Conservation (phyloP, 2,888 invertebrate genomes). For the Sesamia inferens region DNA sequence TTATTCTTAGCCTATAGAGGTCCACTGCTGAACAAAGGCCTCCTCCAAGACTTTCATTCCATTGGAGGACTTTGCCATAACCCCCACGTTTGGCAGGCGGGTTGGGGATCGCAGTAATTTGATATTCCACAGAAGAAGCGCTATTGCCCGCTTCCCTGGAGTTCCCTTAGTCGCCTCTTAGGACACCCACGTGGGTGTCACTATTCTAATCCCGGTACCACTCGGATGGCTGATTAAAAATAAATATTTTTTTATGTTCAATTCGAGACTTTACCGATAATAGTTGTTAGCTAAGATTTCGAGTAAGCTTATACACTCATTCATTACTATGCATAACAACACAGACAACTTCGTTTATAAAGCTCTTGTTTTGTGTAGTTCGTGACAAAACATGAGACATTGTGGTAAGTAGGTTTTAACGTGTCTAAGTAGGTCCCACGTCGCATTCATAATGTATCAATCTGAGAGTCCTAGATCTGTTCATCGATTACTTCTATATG, state of each 20-base stretch:
- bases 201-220: too few species aligned
- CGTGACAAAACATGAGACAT: slow-evolving; percentile 33
- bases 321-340: neutral
- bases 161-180: too few species aligned
- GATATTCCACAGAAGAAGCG: too few species aligned
- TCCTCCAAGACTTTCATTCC: too few species aligned
- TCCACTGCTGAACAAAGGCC: too few species aligned
- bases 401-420: slow-evolving; percentile 24
- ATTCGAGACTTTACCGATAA: neutral
- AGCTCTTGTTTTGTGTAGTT: slow-evolving; percentile 15
- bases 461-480: slow-evolving; percentile 21
- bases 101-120: too few species aligned
- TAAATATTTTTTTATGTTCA: neutral
- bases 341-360: slow-evolving; percentile 4
- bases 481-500: neutral
- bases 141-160: too few species aligned
- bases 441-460: slow-evolving; percentile 30
- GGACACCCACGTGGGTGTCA: too few species aligned
- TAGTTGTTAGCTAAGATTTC: neutral
- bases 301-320: neutral
- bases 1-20: too few species aligned
- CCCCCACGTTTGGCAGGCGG: too few species aligned
- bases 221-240: neutral
- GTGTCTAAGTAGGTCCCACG: slow-evolving; percentile 33
- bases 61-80: too few species aligned